phyloP scores from a whole-genome alignment of 2,797 vertebrate genomes.

The Chelmon rostratus region DNA sequence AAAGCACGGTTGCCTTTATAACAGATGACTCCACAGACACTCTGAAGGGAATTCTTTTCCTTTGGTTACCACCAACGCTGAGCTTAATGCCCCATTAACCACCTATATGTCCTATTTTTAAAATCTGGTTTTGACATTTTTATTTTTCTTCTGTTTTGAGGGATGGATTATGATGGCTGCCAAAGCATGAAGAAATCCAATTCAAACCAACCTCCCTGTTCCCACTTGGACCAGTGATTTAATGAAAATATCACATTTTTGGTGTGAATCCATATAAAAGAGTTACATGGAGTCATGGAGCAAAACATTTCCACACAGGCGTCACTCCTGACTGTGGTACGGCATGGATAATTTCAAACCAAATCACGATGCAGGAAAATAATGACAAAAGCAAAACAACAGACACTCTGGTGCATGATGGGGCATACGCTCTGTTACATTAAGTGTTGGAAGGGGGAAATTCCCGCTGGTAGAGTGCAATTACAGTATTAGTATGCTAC shows the following conservation, averaged over 20 bases:
- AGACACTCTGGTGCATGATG: constrained; percentile 43
- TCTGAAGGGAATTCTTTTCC: constrained; percentile 1
- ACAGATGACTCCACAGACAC: constrained; percentile 4
- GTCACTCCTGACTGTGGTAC: constrained; percentile 45
- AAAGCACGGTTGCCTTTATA: constrained; percentile 18
- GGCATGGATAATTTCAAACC: constrained; percentile 41
- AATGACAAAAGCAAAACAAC: constrained; percentile 52
- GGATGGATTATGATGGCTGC: constrained; percentile 7
- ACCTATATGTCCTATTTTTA: neutral
- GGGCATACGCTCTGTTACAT: constrained; percentile 47
- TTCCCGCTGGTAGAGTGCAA: constrained; percentile 46
- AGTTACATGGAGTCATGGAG: constrained; percentile 13
- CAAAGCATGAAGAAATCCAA: constrained; percentile 3
- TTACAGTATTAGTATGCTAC: constrained; percentile 55
- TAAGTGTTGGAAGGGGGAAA: constrained; percentile 36
- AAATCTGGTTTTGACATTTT: neutral
- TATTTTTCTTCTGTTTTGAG: constrained; percentile 9
- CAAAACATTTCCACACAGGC: constrained; percentile 25
- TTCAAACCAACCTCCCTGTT: constrained; percentile 4
- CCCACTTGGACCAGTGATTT: constrained; percentile 15
- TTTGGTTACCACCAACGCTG: neutral
- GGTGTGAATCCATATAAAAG: constrained; percentile 23
- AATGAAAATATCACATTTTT: constrained; percentile 24
- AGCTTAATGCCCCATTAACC: constrained; percentile 37
- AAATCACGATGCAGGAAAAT: constrained; percentile 60